These are phyloP conservation scores for Lepus timidus DNA, from an alignment of 2,113 vertebrate genomes.

Conservation along the genomic window DNA sequence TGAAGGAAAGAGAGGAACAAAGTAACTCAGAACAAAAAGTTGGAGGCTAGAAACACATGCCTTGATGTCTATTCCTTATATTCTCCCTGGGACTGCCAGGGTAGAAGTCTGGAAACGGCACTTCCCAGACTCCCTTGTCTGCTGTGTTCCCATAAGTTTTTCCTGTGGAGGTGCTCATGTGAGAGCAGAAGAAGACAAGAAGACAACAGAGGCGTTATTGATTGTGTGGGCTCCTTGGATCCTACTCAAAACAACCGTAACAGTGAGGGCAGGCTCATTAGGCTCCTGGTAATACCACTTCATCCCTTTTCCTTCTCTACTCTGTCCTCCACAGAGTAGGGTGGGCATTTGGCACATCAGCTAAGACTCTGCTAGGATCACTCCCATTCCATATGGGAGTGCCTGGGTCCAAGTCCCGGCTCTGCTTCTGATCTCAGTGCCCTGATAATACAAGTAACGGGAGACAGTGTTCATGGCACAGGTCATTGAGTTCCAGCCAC, in stretches of 20 bases:
- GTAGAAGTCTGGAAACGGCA: not conserved
- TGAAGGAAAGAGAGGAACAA: not conserved
- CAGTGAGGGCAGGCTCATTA: not conserved
- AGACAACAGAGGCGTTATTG: not conserved
- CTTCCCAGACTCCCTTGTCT: not conserved
- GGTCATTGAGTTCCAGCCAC: no score
- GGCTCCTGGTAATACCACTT: not conserved
- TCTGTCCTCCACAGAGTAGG: not conserved
- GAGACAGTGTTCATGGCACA: no score
- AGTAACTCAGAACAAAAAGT: not conserved
- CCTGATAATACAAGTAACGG: no score
- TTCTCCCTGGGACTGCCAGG: not conserved
- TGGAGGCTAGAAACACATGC: accelerated
- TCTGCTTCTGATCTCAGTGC: no score
- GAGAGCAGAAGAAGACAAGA: not conserved
- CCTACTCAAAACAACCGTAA: not conserved
- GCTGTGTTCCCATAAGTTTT: not conserved
- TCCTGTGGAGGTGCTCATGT: not conserved
- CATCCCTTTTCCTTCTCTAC: not conserved
- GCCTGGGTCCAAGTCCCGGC: no score
- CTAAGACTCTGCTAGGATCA: no score
- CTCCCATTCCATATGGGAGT: no score
- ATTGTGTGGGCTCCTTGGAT: not conserved
- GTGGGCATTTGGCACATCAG: no score
- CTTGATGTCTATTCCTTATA: not conserved